phyloP scores from a whole-genome alignment of 2,797 vertebrate species.

The Aselliscus stoliczkanus region DNA sequence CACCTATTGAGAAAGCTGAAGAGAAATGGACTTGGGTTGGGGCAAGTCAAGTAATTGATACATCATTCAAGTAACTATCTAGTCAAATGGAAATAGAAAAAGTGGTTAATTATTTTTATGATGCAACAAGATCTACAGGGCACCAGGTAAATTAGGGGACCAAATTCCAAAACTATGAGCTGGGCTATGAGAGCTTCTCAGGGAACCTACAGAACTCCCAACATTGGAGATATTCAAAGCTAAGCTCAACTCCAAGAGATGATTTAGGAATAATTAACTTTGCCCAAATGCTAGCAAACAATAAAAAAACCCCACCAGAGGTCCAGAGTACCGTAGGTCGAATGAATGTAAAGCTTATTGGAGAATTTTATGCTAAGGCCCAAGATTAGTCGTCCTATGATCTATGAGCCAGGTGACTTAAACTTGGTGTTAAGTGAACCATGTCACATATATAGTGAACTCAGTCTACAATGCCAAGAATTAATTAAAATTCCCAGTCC shows the following conservation, averaged over 20 bases:
- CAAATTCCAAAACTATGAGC: constrained; percentile 2
- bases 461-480: not conserved
- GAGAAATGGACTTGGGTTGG: not conserved
- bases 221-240: not conserved
- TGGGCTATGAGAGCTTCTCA: not conserved
- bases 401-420: rapidly evolving
- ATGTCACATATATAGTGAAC: not conserved
- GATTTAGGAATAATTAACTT: constrained; percentile 23
- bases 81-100: not conserved
- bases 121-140: not conserved
- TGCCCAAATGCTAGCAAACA: not conserved
- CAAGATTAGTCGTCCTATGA: rapidly evolving
- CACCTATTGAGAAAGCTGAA: not conserved
- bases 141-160: constrained; percentile 6
- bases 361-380: not conserved
- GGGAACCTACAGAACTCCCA: not conserved
- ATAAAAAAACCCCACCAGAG: not conserved
- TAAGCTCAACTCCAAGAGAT: constrained; percentile 1
- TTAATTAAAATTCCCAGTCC: not conserved
- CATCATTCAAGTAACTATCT: not conserved
- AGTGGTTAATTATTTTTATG: not conserved
- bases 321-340: not conserved
- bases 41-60: not conserved
- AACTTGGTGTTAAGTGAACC: not conserved
- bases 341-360: not conserved